Conservation (phyloP, 2,113 vertebrate genomes). For the Pantherophis guttatus region DNA sequence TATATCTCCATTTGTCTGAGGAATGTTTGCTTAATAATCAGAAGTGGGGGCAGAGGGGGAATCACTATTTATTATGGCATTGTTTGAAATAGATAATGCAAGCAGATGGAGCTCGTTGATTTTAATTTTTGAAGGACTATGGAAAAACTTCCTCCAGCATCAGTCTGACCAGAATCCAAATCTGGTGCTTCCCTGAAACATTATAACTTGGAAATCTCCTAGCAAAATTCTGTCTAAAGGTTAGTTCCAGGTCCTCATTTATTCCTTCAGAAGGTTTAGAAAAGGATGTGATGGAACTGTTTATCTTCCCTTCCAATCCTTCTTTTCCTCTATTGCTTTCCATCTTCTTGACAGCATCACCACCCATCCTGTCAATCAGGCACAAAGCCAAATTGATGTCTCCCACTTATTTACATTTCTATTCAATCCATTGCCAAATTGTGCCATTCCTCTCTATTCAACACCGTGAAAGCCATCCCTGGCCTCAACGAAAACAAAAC, state of each 20-base stretch:
- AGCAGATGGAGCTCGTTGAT: not conserved
- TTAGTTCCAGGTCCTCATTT: not conserved
- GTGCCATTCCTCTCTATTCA: not conserved
- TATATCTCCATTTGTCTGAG: constrained; percentile 22
- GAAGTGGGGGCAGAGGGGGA: not conserved
- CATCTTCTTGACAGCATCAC: not conserved
- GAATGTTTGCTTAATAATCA: constrained; percentile 38
- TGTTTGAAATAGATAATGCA: constrained; percentile 35
- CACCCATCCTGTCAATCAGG: not conserved
- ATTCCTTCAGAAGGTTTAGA: not conserved
- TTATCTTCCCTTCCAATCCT: not conserved
- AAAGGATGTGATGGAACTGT: not conserved
- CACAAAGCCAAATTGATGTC: not conserved
- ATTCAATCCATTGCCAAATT: not conserved
- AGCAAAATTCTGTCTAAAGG: not conserved
- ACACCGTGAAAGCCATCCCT: not conserved
- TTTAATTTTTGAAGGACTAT: not conserved
- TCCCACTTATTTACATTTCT: not conserved
- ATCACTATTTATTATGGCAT: not conserved
- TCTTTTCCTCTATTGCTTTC: not conserved
- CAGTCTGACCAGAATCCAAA: not conserved
- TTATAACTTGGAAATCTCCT: constrained; percentile 4
- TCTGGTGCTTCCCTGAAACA: not conserved
- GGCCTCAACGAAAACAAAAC: not conserved
- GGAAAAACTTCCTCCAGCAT: not conserved